Base-by-base conservation (phyloP, 2,797 vertebrate genomes). In the Enteromius fasciolatus region DNA sequence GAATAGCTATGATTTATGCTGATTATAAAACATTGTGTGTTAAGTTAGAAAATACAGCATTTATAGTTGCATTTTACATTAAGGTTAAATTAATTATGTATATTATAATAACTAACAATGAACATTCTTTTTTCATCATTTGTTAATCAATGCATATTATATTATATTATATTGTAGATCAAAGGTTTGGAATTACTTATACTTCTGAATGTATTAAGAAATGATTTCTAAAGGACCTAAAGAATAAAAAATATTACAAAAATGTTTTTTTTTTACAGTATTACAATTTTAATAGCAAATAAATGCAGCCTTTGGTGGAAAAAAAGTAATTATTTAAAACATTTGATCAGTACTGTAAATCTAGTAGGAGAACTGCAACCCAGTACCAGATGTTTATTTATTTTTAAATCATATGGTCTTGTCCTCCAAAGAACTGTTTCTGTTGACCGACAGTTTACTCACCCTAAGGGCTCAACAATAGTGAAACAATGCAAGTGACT, bases 351-450 rank as follows among this genome's bases (percentile, higher is more conserved):
- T 70, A 23, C 7, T 46, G 23, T 70, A 28, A 5, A 46, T 69
- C 4, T 72, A 48, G 3, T 18, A 48, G 25, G 41, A 18, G 1
- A 52, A 52, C n/a, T n/a, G 14, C 48, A 52, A 15, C 12, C 48
- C 5, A 7, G 31, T 23, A 39, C 2, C 6, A 79, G 39, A 67
- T 5, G n/a, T 57, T 23, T 23, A 10, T 10, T 54, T 54, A 20
- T 52, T 17, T 68, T 23, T 67, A 31, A 90, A 87, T 76, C 87
- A 82, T 64, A 78, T 88, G 84, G 44, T 80, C 82, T 86, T 85
- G 88, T 87, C 59, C 86, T 86, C 84, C 52, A 57, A 80, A 76
- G 64, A 76, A 86, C 91, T 89, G 89, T 90, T 87, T 63, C 79
- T 6, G 41, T 57, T 75, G 52, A 68, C 23, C 57, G 63, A 44